Evolutionary conservation across 2,797 vertebrate genomes (phyloP), one percentile per base, ranked within the genome.

Genomic region (Geotrypetes seraphini): DNA sequence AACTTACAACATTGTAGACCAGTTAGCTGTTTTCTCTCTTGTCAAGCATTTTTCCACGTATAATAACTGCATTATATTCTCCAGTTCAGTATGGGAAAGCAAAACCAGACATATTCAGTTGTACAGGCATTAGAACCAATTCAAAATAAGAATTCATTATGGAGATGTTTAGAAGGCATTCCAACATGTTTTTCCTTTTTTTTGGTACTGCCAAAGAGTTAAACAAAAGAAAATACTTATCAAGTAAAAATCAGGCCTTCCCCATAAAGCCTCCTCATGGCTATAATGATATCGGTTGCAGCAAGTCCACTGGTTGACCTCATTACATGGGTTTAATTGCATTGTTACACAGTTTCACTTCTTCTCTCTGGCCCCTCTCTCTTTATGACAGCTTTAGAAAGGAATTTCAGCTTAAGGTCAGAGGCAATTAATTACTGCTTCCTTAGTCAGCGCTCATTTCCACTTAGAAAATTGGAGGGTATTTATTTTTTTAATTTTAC

Each of bases 311-410:
- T 90, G 86, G 86, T 83, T 90, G 91, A 97, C 92, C 92, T 96
- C 91, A 95, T 96, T 95, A 97, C 86, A 82, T 86, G 88, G 88
- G 91, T 95, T 96, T 96, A 96, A 95, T 96, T 96, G 91, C 81
- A 90, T 91, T 87, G 84, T 88, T 90, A 89, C 89, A 90, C 84
- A 90, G 86, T 86, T 91, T 88, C 86, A 80, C 84, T 88, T 88
- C 83, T 87, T 83, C 75, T 86, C 73, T 84, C 79, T 74, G 81
- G 74, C 81, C 81, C 83, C 84, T 87, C 81, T 86, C 80, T 79
- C 79, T 84, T 79, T 84, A 85, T 85, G 84, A 89, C 81, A 87
- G 84, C 82, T 85, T 78, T 86, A 82, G 84, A 83, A 87, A 86
- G 81, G 61, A 86, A 85, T 86, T 83, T 73, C 78, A 77, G 78